Base-by-base conservation (phyloP, 1,140 invertebrate genomes). In the Plodia interpunctella region DNA sequence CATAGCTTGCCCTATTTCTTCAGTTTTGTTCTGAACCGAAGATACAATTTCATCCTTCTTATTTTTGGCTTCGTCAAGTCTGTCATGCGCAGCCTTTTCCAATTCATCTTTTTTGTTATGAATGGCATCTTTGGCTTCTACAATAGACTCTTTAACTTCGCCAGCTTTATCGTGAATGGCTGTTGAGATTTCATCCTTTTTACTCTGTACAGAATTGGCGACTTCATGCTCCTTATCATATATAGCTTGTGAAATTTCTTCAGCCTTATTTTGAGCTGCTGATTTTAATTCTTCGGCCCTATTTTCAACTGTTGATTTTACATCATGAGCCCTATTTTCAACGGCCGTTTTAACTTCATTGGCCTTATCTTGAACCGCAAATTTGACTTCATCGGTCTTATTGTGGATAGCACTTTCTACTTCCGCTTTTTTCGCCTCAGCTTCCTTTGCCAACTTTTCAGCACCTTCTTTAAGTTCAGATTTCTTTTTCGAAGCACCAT, bases 381-480 rank as follows among this genome's bases (percentile, higher is more conserved):
- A 32, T 17, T 54, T 44, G 3, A 66, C 32, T 52, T 63, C 61
- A 35, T 61, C 52, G 28, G 58, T 61, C 28, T 65, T 62, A 49
- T 59, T 53, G n/a, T 60, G 15, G 20, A 64, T 55, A 13, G 51
- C 53, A 17, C 57, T 62, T 38, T 57, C 11, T 50, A 51, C 18
- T 57, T 57, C 19, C 18, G 51, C 55, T 44, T 59, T 62, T 28
- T 63, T 59, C 0, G 70, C 59, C 15, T 62, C 60, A 13, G 65
- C 35, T 51, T 51, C 70, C 59, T 83, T 66, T 13, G 70, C 62
- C 28, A 78, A 53, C 50, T 72, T 30, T 54, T 83, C 70, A 60
- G 81, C 66, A 35, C 67, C 73, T 50, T 76, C 59, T 72, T 72
- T 81, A 10, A 86, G 15, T 66, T 83, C 82, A 17, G 77, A 72